phyloP scores from a whole-genome alignment of 2,888 invertebrate species.

The Hyposoter didymator region DNA sequence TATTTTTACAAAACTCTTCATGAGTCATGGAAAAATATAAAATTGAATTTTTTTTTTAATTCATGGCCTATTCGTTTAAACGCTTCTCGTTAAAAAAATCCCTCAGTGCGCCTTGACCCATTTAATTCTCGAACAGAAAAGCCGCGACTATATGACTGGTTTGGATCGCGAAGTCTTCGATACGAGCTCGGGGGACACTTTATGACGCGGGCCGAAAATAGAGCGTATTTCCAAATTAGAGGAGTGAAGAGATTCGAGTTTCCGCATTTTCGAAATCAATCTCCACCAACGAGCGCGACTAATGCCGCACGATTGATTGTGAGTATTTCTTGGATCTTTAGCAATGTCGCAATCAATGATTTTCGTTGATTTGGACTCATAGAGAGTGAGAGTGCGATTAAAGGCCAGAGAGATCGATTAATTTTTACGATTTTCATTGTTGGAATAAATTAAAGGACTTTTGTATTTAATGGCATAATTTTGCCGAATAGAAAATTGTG shows the following conservation, averaged over 20 bases:
- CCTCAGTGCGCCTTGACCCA: conserved; percentile 14
- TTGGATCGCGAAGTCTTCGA: conserved; percentile 18
- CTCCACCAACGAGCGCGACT: background rate
- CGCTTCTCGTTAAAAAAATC: conserved; percentile 20
- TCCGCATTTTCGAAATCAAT: conserved; percentile 4
- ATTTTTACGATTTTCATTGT: background rate
- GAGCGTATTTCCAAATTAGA: conserved; percentile 12
- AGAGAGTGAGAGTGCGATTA: background rate
- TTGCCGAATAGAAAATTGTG: background rate
- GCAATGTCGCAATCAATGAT: background rate
- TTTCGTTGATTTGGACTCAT: background rate
- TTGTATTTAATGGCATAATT: background rate
- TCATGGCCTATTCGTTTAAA: background rate
- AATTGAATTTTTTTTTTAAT: background rate
- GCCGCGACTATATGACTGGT: background rate
- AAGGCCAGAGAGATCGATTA: background rate
- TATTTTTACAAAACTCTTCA: background rate
- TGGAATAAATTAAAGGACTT: background rate
- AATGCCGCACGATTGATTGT: background rate
- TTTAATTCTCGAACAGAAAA: conserved; percentile 12
- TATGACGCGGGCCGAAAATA: conserved; percentile 19
- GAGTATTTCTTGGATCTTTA: background rate
- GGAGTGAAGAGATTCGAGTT: conserved; percentile 13
- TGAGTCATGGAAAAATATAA: background rate
- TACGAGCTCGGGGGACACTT: background rate